Evolutionary conservation across 1,140 invertebrate species (phyloP).

Genomic region (Drosophila obscura): DNA sequence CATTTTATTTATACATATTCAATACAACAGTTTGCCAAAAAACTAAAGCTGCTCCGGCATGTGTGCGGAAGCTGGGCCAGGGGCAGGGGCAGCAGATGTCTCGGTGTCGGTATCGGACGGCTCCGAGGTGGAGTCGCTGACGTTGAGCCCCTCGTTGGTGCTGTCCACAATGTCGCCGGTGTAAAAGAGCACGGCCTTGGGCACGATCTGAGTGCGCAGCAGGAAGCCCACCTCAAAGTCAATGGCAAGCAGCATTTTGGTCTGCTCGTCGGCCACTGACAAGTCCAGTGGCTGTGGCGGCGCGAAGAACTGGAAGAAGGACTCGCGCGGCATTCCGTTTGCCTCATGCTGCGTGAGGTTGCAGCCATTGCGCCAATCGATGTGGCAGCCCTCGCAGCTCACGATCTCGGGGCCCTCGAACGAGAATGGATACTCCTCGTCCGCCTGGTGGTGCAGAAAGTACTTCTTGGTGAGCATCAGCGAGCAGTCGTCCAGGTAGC

Average conservation of each 20-base stretch:
- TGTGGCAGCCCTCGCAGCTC: conserved; percentile 94
- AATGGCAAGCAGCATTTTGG: conserved; percentile 85
- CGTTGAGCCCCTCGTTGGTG: conserved; percentile 34
- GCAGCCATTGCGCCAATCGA: conserved; percentile 97
- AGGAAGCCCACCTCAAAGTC: conserved; percentile 99
- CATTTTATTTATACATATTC: neutral
- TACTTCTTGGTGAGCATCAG: conserved; percentile 97
- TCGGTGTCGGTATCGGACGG: too few relatives aligned
- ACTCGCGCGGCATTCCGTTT: conserved; percentile 96
- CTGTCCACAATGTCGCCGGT: conserved; percentile 91
- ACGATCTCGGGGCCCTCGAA: conserved; percentile 99
- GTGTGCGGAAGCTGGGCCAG: too few relatives aligned
- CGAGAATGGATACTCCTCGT: conserved; percentile 94
- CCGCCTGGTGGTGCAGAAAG: conserved; percentile 95
- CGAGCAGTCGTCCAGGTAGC: conserved; percentile 96
- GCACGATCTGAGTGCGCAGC: conserved; percentile 95
- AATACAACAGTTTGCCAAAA: neutral
- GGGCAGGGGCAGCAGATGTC: too few relatives aligned
- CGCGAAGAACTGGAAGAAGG: conserved; percentile 99
- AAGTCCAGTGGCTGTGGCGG: conserved; percentile 91
- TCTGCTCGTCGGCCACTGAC: conserved; percentile 85
- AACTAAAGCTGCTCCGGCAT: too few relatives aligned
- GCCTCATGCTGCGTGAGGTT: conserved; percentile 97
- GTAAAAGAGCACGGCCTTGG: conserved; percentile 95
- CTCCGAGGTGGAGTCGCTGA: conserved; percentile 27